Evolutionary conservation across 2,113 vertebrate genomes (phyloP).

Genomic region (Corythaeola cristata): DNA sequence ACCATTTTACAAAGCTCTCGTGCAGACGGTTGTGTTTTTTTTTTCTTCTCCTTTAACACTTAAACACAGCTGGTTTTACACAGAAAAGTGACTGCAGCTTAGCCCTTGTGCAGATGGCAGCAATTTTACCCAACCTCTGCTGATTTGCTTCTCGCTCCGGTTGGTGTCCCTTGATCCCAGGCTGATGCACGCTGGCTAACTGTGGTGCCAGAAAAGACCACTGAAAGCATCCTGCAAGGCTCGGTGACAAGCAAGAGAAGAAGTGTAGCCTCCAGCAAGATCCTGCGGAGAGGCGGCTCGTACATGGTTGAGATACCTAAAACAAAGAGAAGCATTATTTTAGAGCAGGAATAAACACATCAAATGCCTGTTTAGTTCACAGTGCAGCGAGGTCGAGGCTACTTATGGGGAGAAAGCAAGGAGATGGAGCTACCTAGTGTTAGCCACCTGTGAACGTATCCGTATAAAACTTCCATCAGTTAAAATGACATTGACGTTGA

Average conservation of each 20-base stretch:
- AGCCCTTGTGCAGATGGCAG: not conserved
- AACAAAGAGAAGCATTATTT: not conserved
- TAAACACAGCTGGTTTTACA: constrained; percentile 40
- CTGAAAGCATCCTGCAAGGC: constrained; percentile 97
- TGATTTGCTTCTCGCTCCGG: not conserved
- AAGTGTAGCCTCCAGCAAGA: constrained; percentile 91
- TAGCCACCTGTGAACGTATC: fast-evolving
- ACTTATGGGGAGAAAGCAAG: not conserved
- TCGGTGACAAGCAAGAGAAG: constrained; percentile 91
- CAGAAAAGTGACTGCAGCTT: not conserved
- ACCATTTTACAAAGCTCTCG: constrained; percentile 24
- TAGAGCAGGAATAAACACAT: not conserved
- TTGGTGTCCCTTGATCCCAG: not conserved
- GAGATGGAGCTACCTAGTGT: not conserved
- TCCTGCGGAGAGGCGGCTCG: constrained; percentile 88
- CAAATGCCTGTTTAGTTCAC: fast-evolving
- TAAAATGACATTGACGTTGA: fast-evolving
- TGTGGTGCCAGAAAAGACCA: constrained; percentile 86
- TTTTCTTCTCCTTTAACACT: not conserved
- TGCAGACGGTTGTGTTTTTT: not conserved
- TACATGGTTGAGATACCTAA: constrained; percentile 94
- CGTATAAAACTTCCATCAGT: fast-evolving
- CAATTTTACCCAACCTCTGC: constrained; percentile 51
- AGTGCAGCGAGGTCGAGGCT: fast-evolving
- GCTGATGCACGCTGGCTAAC: constrained; percentile 25